Evolutionary conservation across 2,113 vertebrate genomes (phyloP), one percentile per base, ranked within the genome.

Genomic region (Antigone vipio): DNA sequence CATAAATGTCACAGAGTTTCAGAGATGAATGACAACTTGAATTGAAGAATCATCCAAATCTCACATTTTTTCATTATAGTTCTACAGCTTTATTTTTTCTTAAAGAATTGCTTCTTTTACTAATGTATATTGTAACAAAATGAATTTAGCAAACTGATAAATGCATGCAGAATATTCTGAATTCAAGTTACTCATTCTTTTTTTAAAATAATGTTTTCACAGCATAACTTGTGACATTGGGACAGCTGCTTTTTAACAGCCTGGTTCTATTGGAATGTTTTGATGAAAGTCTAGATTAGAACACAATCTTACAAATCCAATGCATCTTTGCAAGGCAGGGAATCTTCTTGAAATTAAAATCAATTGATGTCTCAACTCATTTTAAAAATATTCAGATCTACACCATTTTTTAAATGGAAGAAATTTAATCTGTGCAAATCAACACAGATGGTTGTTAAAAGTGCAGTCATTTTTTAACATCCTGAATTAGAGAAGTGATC

Each of bases 331-430:
- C 40, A 91, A 77, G 34, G 45, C 85, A 94, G 17, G 3, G 60
- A 91, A 26, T 42, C 52, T 71, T 87, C 82, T 24, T 88, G 74
- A 84, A 95, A 84, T 85, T 91, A 90, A 94, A 91, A 97, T 9
- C 13, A 75, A 72, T 60, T 88, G 4, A 7, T 32, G 9, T 90
- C 5, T 85, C 67, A 73, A 86, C 18, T 35, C 23, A 21, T 81
- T 71, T 45, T 17, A 76, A 93, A 74, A 75, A 72, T 49, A 80
- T 71, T 83, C 47, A 73, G 24, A 72, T 52, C 12, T 69, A 44
- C 9, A 42, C 3, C 2, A 67, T 67, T 91, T 93, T 92, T 90
- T 53, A 59, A 95, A 74, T 64, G 11, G n/a, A 71, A 86, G 60
- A 86, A 85, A 81, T 47, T 35, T 55, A 87, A 64, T 71, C 34